phyloP scores from a whole-genome alignment of 2,797 vertebrate genomes.

The Coilia nasus region DNA sequence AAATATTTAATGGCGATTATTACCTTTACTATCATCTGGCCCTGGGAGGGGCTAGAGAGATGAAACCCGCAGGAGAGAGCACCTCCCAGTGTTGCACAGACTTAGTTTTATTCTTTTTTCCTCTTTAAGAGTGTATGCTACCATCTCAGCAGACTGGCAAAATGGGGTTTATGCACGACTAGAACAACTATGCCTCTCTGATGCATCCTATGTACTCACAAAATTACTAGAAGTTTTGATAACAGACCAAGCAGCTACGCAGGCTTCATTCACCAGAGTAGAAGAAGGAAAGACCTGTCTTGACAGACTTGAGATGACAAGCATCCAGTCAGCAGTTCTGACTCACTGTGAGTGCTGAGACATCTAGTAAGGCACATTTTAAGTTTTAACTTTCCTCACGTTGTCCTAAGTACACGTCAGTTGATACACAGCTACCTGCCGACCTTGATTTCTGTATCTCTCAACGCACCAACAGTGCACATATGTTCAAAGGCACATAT shows the following conservation, averaged over 20 bases:
- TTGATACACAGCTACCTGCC: not conserved
- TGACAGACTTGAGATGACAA: not conserved
- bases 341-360: not conserved
- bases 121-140: not conserved
- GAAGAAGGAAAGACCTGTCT: not conserved
- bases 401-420: not conserved
- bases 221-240: not conserved
- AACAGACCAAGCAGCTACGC: not conserved
- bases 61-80: not conserved
- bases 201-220: not conserved
- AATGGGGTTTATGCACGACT: not conserved
- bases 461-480: not conserved
- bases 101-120: not conserved
- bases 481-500: not conserved
- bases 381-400: not conserved
- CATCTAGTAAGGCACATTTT: not conserved
- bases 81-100: not conserved
- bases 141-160: not conserved
- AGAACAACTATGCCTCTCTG: not conserved
- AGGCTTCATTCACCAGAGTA: not conserved
- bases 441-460: not conserved
- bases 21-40: slow-evolving; percentile 1
- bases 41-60: not conserved
- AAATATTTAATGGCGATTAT: not conserved
- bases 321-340: not conserved